A percentile compares a stretch with the other conserved stretches of the same genome.
Conservation (phyloP, 2,113 vertebrate species). For the Hypanus sabinus region DNA sequence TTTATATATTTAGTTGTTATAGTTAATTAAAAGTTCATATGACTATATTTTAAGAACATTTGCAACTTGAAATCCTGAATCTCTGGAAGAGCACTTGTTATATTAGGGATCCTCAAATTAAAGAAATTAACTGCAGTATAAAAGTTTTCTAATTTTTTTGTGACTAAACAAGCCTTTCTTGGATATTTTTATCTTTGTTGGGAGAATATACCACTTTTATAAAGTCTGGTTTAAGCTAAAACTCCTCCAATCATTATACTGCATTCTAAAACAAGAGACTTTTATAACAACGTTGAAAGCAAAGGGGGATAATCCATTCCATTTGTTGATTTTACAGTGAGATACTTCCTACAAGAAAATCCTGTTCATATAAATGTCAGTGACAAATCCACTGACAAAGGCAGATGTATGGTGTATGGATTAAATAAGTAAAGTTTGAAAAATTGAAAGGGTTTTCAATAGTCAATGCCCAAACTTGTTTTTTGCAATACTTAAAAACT, state of each 20-base stretch:
- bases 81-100: background rate
- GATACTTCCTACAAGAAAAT: background rate
- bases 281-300: background rate
- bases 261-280: background rate
- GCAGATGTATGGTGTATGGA: background rate
- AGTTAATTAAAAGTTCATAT: background rate
- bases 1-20: background rate
- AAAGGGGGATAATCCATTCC: background rate
- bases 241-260: background rate
- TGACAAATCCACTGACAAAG: background rate
- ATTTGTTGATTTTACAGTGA: background rate
- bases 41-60: background rate
- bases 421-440: background rate
- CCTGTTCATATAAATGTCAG: background rate
- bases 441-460: background rate
- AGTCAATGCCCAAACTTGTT: background rate
- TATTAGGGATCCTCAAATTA: background rate
- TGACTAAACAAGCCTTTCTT: background rate
- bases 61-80: background rate
- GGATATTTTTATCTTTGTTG: background rate
- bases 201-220: background rate
- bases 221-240: background rate
- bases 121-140: constrained; percentile 6
- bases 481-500: background rate
- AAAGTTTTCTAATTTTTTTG: background rate